phyloP scores from a whole-genome alignment of 1,140 invertebrate genomes.

The Trachymyrmex septentrionalis region DNA sequence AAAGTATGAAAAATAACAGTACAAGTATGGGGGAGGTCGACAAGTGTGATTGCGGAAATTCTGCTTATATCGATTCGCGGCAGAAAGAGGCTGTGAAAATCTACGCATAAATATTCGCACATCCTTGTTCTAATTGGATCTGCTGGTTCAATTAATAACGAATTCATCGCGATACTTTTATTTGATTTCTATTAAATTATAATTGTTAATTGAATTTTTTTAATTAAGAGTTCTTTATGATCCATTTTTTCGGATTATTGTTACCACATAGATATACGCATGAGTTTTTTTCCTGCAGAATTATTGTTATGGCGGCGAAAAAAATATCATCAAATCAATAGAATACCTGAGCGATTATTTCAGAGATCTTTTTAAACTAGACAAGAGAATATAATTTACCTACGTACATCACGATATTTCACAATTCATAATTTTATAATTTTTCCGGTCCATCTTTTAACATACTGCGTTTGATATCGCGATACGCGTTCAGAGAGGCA shows the following conservation, averaged over 20 bases:
- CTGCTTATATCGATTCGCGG: slow-evolving; percentile 61
- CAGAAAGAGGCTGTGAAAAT: slow-evolving; percentile 35
- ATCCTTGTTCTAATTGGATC: background rate
- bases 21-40: slow-evolving; percentile 45
- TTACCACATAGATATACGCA: background rate
- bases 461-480: slow-evolving; percentile 29
- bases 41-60: slow-evolving; percentile 6
- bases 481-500: background rate
- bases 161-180: background rate
- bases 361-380: background rate
- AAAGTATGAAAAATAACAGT: slow-evolving; percentile 77
- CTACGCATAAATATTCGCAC: background rate
- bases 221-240: background rate
- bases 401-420: background rate
- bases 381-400: background rate
- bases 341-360: background rate
- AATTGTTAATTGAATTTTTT: too few relatives aligned
- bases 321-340: background rate
- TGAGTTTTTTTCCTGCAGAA: background rate
- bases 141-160: slow-evolving; percentile 23
- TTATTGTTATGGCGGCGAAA: background rate
- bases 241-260: background rate
- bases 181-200: too few relatives aligned
- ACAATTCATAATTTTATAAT: slow-evolving; percentile 5
- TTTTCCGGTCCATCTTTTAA: background rate